Percentiles rank a stretch among this genome's conserved stretches.
phyloP scores from a whole-genome alignment of 2,113 vertebrate genomes.

The Triplophysa siluroides region DNA sequence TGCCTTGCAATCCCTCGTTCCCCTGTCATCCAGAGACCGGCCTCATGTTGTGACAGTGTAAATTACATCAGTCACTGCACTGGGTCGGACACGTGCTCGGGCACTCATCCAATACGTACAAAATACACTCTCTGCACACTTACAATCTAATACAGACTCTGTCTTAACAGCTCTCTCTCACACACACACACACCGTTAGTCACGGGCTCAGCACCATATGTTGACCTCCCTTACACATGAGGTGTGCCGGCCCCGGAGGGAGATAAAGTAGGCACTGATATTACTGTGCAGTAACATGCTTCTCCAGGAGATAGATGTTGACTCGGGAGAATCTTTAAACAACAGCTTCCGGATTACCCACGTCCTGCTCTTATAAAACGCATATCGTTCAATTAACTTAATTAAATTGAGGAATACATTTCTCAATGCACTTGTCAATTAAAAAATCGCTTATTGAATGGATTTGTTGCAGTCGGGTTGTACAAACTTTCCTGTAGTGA shows the following conservation, averaged over 20 bases:
- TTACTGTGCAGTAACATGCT: constrained; percentile 18
- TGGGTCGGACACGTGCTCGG: constrained; percentile 27
- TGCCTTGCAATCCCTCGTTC: constrained; percentile 18
- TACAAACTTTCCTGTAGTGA: background rate
- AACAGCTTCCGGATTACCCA: background rate
- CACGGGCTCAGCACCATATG: constrained; percentile 46
- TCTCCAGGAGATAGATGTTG: constrained; percentile 43
- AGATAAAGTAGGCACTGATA: constrained; percentile 51
- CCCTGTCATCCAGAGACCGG: constrained; percentile 10
- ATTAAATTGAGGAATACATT: background rate
- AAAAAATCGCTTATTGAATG: background rate
- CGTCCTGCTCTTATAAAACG: background rate
- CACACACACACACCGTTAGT: background rate
- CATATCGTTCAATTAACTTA: background rate
- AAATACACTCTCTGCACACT: constrained; percentile 2
- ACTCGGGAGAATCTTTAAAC: constrained; percentile 44
- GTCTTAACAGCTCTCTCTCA: constrained; percentile 9
- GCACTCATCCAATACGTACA: constrained; percentile 22
- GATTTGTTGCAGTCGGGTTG: background rate
- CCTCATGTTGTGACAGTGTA: constrained; percentile 46
- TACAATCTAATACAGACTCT: background rate
- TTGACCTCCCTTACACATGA: constrained; percentile 50
- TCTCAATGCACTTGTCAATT: background rate
- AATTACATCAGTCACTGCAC: constrained; percentile 46
- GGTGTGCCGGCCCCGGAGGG: constrained; percentile 44